Base-by-base conservation (phyloP, 1,140 invertebrate species). In the Bombus breviceps region DNA sequence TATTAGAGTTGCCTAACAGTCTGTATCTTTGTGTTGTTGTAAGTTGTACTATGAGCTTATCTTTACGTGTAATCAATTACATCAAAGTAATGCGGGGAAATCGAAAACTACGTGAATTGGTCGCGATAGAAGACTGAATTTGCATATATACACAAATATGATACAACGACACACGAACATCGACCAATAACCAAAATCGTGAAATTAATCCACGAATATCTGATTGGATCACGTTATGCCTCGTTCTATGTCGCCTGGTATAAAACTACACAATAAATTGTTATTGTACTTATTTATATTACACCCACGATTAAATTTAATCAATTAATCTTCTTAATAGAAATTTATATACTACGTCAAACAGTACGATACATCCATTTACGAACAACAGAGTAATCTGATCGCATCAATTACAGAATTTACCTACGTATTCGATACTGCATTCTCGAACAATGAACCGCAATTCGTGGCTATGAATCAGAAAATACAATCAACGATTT, bases 401-500 rank as follows among this genome's bases (percentile, higher is more conserved):
- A 28, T 32, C 22, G 47, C 22, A 25, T 57, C 74, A 22, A 57
- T 75, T 57, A 25, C 47, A 75, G 28, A 47, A 75, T 75, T 75
- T 37, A 28, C 22, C 74, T 34, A 25, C 12, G 10, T 15, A 25
- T 15, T 57, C 10, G n/a, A 32, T 22, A 25, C 41, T 57, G 32
- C 10, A 13, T 57, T 53, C 32, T 28, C 47, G 47, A 12, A 57
- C 32, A 57, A 10, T 57, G 32, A 75, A 57, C 74, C 74, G 57
- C 43, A 57, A 57, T 53, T 57, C 32, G 47, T 12, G 74, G 74
- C 32, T 34, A 10, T 25, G 34, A 25, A 43, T 73, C 71, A 43
- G 39, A 57, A 57, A 75, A 75, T n/a, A 13, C 25, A 47, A 75
- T 75, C 74, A 75, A 57, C 74, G 74, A 75, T 5, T 37, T 43